Evolutionary conservation across 2,888 invertebrate species (phyloP).

Genomic region (Morinoia aosen): DNA sequence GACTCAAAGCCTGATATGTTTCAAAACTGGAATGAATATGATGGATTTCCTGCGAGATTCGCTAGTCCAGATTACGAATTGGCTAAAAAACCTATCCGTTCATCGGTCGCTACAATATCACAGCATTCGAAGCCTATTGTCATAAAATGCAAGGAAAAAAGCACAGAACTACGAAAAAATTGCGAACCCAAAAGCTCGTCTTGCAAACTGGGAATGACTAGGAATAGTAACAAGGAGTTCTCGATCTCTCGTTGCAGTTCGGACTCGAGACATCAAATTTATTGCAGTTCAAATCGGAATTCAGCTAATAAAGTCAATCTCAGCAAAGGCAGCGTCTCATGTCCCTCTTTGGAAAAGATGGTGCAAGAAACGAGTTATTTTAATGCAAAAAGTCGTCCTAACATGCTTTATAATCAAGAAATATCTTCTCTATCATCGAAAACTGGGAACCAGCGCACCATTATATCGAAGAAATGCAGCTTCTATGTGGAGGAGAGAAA

Average conservation of each 20-base stretch:
- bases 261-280: background rate
- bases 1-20: background rate
- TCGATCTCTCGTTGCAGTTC: background rate
- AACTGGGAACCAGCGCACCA: background rate
- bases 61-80: background rate
- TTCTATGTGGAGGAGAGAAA: background rate
- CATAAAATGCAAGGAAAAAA: background rate
- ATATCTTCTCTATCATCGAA: background rate
- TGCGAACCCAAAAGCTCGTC: background rate
- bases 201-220: background rate
- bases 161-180: background rate
- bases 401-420: constrained; percentile 38
- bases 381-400: background rate
- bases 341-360: constrained; percentile 18
- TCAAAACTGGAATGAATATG: background rate
- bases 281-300: background rate
- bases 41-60: background rate
- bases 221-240: background rate
- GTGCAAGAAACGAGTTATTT: background rate
- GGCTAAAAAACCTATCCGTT: background rate
- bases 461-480: background rate
- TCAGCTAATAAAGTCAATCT: background rate
- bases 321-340: background rate
- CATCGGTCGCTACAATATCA: background rate
- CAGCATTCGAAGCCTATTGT: background rate